Conservation (phyloP, 2,888 invertebrate genomes). For the Netelia virgata region DNA sequence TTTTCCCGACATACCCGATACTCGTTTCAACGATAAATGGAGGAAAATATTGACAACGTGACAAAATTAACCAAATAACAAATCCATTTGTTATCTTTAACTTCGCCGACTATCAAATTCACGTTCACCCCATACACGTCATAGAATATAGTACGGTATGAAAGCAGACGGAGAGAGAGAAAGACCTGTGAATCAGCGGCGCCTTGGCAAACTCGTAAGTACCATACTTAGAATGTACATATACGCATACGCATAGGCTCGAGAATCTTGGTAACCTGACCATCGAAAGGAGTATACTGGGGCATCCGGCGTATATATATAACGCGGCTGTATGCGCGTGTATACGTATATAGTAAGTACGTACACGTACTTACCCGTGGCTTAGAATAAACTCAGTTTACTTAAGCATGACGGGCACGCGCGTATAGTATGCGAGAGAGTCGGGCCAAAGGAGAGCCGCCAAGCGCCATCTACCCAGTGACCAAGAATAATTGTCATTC, state of each 20-base stretch:
- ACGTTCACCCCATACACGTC: background rate
- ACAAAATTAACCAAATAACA: background rate
- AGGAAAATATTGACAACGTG: background rate
- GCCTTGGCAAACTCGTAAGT: conserved; percentile 59
- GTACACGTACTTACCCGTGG: conserved; percentile 62
- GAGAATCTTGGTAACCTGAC: conserved; percentile 73
- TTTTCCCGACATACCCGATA: background rate
- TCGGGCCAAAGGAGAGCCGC: conserved; percentile 80
- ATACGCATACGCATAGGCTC: conserved; percentile 38
- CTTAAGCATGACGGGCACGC: conserved; percentile 82
- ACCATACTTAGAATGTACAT: conserved; percentile 47
- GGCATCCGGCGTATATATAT: conserved; percentile 72
- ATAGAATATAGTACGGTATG: conserved; percentile 8
- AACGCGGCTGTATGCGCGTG: conserved; percentile 8
- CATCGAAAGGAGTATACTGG: conserved; percentile 80
- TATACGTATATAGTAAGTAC: conserved; percentile 39
- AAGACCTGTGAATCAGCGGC: conserved; percentile 60
- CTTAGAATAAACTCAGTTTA: conserved; percentile 81
- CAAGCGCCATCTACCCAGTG: conserved; percentile 82
- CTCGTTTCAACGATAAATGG: background rate
- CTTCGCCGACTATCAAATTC: background rate
- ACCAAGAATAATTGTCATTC: conserved; percentile 83
- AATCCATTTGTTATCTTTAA: background rate
- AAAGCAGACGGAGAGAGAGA: conserved; percentile 29
- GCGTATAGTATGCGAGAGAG: conserved; percentile 75